These are phyloP conservation scores for Danio choprae DNA, from an alignment of 2,797 vertebrate species.

Conservation along the genomic window DNA sequence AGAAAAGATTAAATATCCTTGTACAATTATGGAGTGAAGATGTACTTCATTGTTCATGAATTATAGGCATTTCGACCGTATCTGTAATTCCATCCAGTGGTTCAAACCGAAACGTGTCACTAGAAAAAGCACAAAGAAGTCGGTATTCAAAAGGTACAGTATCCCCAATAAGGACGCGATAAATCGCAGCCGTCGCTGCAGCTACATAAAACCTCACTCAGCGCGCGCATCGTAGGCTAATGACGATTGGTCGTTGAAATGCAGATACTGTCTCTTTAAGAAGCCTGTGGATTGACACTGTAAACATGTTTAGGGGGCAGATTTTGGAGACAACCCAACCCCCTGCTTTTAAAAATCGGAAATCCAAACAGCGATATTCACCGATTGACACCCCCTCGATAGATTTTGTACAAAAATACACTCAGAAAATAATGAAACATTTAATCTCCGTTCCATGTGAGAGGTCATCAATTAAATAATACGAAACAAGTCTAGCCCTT, in stretches of 20 bases:
- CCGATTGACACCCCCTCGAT: constrained; percentile 93
- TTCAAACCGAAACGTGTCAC: constrained; percentile 93
- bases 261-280: constrained; percentile 98
- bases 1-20: constrained; percentile 99
- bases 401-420: constrained; percentile 99
- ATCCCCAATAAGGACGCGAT: constrained; percentile 79
- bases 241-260: constrained; percentile 80
- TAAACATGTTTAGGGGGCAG: constrained; percentile 98
- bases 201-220: constrained; percentile 69
- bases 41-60: constrained; percentile 94
- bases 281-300: constrained; percentile 99
- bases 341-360: constrained; percentile 89
- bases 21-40: constrained; percentile 98
- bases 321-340: constrained; percentile 91
- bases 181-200: constrained; percentile 72
- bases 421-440: constrained; percentile 99
- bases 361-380: constrained; percentile 94
- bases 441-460: constrained; percentile 96
- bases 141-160: constrained; percentile 81
- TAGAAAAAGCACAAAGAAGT: constrained; percentile 95
- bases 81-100: constrained; percentile 96
- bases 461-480: constrained; percentile 99
- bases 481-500: constrained; percentile 99
- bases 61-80: constrained; percentile 95
- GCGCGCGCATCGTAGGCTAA: constrained; percentile 67